These are phyloP conservation scores for Drosophila bocqueti DNA, from an alignment of 1,140 invertebrate species.

Conservation along the genomic window DNA sequence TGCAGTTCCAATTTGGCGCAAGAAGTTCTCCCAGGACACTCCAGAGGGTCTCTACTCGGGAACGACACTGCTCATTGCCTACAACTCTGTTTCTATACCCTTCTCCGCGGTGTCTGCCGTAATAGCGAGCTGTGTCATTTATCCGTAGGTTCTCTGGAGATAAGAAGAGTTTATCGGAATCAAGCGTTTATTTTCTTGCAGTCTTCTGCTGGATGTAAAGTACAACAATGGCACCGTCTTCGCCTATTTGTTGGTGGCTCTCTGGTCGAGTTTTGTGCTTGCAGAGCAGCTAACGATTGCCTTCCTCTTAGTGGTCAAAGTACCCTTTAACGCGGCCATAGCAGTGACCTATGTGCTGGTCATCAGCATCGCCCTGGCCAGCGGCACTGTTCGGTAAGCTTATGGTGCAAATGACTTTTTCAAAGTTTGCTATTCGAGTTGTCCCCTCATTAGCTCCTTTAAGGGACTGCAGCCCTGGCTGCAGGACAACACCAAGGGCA, in stretches of 20 bases:
- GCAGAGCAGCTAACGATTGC: conserved; percentile 94
- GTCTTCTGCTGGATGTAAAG: conserved; percentile 71
- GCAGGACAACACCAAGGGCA: conserved; percentile 91
- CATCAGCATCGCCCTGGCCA: conserved; percentile 90
- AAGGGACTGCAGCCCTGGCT: conserved; percentile 92
- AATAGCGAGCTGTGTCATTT: conserved; percentile 89
- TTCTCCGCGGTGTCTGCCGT: conserved; percentile 91
- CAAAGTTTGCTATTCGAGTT: not conserved
- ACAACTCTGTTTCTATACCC: conserved; percentile 92
- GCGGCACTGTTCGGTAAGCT: conserved; percentile 91
- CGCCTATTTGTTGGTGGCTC: conserved; percentile 87
- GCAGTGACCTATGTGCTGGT: conserved; percentile 91
- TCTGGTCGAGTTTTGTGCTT: conserved; percentile 93
- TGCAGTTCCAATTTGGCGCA: conserved; percentile 93
- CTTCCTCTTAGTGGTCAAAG: conserved; percentile 92
- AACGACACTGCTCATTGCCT: conserved; percentile 92
- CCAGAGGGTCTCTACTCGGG: conserved; percentile 95
- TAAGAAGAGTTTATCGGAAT: not conserved
- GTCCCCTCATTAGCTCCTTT: conserved; percentile 86
- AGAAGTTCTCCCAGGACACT: conserved; percentile 95
- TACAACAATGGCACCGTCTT: conserved; percentile 72
- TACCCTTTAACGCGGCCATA: conserved; percentile 90
- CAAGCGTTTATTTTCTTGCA: conserved; percentile 14
- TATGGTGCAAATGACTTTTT: too few relatives aligned
- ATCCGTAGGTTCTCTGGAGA: conserved; percentile 87